Evolutionary conservation across 2,113 vertebrate genomes (phyloP).

Genomic region (Equus quagga): DNA sequence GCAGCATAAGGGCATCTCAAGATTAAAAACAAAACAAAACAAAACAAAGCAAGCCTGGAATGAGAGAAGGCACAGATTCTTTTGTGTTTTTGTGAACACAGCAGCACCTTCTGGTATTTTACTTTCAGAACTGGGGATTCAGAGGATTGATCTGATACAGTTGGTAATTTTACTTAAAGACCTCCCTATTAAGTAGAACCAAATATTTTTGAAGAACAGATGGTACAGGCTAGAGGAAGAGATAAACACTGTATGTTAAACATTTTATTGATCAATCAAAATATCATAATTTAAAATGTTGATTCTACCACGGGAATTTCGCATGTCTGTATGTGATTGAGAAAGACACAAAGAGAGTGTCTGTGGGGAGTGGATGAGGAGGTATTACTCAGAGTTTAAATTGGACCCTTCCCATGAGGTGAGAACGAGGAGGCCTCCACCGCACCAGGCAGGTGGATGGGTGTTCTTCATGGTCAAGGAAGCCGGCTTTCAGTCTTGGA

Average conservation of each 20-base stretch:
- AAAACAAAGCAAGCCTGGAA: background rate
- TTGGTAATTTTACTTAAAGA: constrained; percentile 76
- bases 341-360: background rate
- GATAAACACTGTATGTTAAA: constrained; percentile 79
- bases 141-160: constrained; percentile 46
- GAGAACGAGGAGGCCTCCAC: background rate
- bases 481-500: constrained; percentile 57
- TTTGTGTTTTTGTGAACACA: constrained; percentile 31
- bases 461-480: constrained; percentile 59
- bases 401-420: background rate
- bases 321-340: background rate
- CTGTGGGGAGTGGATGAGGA: background rate
- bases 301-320: constrained; percentile 61
- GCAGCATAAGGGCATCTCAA: background rate
- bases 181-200: constrained; percentile 71
- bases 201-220: constrained; percentile 79
- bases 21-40: background rate
- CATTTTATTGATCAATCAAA: constrained; percentile 82
- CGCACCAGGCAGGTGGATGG: constrained; percentile 25
- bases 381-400: constrained; percentile 22
- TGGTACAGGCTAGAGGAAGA: constrained; percentile 75
- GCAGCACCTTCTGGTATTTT: constrained; percentile 30
- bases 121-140: constrained; percentile 47
- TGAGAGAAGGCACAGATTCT: background rate
- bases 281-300: constrained; percentile 82